Conservation (phyloP, 2,888 invertebrate species). For the Invenusta paracnida region DNA sequence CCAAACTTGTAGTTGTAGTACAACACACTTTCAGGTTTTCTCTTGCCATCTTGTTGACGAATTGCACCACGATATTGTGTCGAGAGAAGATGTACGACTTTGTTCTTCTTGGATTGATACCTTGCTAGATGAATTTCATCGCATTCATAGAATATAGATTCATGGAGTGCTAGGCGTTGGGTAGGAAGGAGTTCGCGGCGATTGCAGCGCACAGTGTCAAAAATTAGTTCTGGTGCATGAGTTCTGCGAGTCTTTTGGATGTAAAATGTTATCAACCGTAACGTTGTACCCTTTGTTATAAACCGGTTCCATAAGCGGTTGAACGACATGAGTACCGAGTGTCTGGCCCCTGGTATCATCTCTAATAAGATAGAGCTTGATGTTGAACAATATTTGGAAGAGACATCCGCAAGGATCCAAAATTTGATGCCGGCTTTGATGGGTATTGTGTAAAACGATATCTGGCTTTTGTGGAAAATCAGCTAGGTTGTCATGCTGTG, state of each 20-base stretch:
- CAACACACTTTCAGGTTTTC: neutral
- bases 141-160: conserved; percentile 10
- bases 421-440: conserved; percentile 5
- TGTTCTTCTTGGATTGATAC: neutral
- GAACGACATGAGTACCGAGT: conserved; percentile 2
- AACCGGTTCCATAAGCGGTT: conserved; percentile 8
- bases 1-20: conserved; percentile 18
- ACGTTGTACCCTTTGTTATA: conserved; percentile 26
- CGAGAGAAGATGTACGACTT: conserved; percentile 9
- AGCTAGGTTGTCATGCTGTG: neutral
- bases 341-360: neutral
- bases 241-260: neutral
- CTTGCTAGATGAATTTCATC: neutral
- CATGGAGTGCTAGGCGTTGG: too few relatives aligned
- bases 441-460: conserved; percentile 20
- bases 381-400: neutral
- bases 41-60: conserved; percentile 20
- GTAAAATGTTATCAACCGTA: conserved; percentile 4
- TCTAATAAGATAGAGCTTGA: neutral
- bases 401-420: conserved; percentile 20
- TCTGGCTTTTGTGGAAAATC: neutral
- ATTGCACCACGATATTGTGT: conserved; percentile 11
- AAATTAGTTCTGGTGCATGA: neutral
- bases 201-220: neutral
- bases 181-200: conserved; percentile 6